phyloP scores from a whole-genome alignment of 2,113 vertebrate species.

The Garra rufa region DNA sequence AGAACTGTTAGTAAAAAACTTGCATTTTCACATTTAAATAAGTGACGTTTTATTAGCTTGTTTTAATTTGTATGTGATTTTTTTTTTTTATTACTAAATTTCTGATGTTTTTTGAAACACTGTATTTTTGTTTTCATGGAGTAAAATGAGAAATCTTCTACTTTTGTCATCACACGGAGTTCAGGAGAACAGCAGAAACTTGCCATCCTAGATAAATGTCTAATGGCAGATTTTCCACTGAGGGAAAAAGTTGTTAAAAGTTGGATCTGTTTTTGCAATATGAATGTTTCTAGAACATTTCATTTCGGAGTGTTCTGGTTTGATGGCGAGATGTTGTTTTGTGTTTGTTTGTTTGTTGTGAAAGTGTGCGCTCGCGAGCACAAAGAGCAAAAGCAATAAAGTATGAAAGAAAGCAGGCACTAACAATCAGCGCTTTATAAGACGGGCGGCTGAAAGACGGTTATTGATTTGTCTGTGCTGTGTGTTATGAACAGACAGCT shows the following conservation, averaged over 20 bases:
- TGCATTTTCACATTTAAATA: no score
- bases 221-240: not conserved
- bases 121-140: no score
- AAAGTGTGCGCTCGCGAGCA: not conserved
- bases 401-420: not conserved
- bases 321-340: not conserved
- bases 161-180: not conserved
- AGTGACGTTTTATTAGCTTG: no score
- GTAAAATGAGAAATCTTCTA: not conserved
- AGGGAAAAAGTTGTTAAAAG: not conserved
- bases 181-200: not conserved
- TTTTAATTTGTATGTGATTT: no score
- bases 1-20: no score
- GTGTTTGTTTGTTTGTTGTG: not conserved
- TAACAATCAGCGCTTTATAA: conserved; percentile 26
- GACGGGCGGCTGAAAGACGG: not conserved
- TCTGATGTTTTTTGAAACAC: no score
- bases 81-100: no score
- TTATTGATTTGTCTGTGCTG: conserved; percentile 37
- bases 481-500: conserved; percentile 24
- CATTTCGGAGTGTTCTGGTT: not conserved
- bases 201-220: not conserved
- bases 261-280: conserved; percentile 14
- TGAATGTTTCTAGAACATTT: conserved; percentile 5
- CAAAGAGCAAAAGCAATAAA: conserved; percentile 8